These are phyloP conservation scores for Pseudopipra pipra DNA, from an alignment of 2,113 vertebrate genomes.

Conservation along the genomic window DNA sequence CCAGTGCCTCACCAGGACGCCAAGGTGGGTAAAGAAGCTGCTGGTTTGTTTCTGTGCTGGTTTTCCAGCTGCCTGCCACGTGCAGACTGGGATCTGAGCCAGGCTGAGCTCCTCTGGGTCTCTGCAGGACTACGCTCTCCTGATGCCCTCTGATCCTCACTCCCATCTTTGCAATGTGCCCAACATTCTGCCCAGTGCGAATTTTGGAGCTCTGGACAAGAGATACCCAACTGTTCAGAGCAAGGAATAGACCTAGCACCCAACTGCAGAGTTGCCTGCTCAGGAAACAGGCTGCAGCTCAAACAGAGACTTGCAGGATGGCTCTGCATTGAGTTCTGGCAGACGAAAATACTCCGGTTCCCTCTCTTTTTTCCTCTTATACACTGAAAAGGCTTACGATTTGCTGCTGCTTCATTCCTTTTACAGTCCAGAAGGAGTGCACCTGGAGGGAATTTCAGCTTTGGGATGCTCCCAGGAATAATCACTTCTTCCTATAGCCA, in stretches of 20 bases:
- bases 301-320: background rate
- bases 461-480: background rate
- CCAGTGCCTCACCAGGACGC: background rate
- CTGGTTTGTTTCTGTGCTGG: background rate
- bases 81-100: background rate
- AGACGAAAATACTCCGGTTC: background rate
- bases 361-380: background rate
- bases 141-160: background rate
- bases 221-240: background rate
- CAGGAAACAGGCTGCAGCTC: background rate
- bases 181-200: background rate
- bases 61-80: background rate
- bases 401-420: background rate
- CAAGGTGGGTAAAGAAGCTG: background rate
- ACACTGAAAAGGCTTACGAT: background rate
- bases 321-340: background rate
- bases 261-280: background rate
- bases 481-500: background rate
- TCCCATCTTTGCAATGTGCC: background rate
- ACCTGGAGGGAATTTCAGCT: background rate
- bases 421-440: background rate
- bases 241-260: background rate
- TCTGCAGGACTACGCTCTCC: background rate
- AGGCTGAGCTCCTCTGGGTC: background rate
- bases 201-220: background rate